Evolutionary conservation across 2,797 vertebrate species (phyloP), one percentile per base, ranked within the genome.

Genomic region (Cynodonichthys magdalenae): DNA sequence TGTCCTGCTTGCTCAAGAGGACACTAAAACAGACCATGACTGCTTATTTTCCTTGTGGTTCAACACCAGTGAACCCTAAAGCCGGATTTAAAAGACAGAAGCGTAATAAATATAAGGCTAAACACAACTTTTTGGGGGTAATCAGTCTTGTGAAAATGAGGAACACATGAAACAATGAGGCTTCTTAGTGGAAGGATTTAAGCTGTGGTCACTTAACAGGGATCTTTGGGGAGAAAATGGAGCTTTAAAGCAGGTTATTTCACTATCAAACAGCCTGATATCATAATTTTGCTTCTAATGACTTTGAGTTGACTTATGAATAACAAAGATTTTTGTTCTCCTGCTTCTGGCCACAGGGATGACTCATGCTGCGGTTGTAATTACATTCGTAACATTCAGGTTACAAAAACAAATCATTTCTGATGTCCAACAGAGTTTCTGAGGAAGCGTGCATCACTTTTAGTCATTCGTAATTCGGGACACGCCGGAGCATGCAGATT

Each of bases 401-500:
- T 84, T 84, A 71, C 71, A 63, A 60, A 87, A 81, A 72, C 64
- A 59, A 69, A 79, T 54, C 55, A n/a, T 75, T 69, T 70, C 44
- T 49, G 54, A 74, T 27, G 69, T 69, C 42, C 66, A 72, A 58
- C 71, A 47, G 55, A 12, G 31, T 67, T 78, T 58, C 64, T 6
- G 28, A 57, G 70, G 79, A 63, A 62, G 63, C 10, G 36, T 73
- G 76, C 70, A 83, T 90, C 79, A 88, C 77, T 90, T 93, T 88
- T 88, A 85, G 80, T 84, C 73, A 87, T 69, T 72, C 4, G 7
- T 54, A 69, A 68, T 56, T 47, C 10, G 11, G 79, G 66, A 81
- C 69, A 61, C 0, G 75, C 59, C 70, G 71, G 66, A 59, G 54
- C 69, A 74, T 12, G 79, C 85, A 84, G 81, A 83, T 85, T 82